Evolutionary conservation across 1,140 invertebrate genomes (phyloP), one percentile per base, ranked within the genome.

Genomic region (Brachionus plicatilis): DNA sequence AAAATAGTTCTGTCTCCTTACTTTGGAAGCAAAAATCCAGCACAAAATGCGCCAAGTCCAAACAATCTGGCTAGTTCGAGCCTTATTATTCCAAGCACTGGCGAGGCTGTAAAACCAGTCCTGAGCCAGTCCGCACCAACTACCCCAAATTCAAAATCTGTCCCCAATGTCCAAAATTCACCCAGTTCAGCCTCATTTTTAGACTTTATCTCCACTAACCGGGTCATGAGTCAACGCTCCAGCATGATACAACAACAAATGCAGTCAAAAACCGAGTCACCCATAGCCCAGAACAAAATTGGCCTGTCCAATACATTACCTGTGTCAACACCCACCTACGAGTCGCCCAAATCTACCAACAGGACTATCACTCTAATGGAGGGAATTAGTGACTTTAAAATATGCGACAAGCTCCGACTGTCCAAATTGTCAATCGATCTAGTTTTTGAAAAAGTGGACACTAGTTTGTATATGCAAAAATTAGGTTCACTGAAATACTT

Each of bases 221-320:
- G 53, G n/a, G 12, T 82, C 8, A 65, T 82, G 79, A 82, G 65
- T 20, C 53, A 60, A 47, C 50, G 79, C 7, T 60, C 79, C 4
- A 45, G 37, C 12, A 82, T 82, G 3, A 82, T 82, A 12, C 79
- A 82, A 68, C 79, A 82, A 20, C 53, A 82, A 82, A 82, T 82
- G 79, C 79, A 82, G 37, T 45, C 33, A 6, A 60, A 82, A 82
- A 27, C 72, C 11, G 72, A 76, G 11, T 72, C 68, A 41, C 68
- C 68, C 27, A 41, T 68, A 33, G 66, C n/a, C 12, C 27, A 37
- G 12, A 72, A 12, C n/a, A 37, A 72, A 43, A 72, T 72, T 17
- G 68, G 68, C 41, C 17, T 72, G 37, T 72, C 68, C 37, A 72
- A 41, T 72, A n/a, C 33, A 7, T 76, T 76, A 45, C 41, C 43